These are phyloP conservation scores for Hemicordylus capensis DNA, from an alignment of 2,113 vertebrate genomes.

Conservation along the genomic window DNA sequence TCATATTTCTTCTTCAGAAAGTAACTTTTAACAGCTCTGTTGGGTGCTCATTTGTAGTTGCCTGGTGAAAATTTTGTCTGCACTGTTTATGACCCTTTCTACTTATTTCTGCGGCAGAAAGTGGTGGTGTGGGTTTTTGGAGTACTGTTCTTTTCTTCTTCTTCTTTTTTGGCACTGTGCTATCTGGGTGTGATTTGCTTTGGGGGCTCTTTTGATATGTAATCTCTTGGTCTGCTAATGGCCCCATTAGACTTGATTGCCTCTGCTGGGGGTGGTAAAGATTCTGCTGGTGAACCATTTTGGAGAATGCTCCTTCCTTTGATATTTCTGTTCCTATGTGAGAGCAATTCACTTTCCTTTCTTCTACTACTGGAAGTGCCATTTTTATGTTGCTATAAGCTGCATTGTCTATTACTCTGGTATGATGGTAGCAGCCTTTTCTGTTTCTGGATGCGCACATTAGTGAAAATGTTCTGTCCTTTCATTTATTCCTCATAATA, in stretches of 20 bases:
- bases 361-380: not conserved
- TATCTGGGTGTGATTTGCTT: slow-evolving; percentile 33
- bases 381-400: not conserved
- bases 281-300: slow-evolving; percentile 13
- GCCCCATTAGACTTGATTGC: slow-evolving; percentile 45
- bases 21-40: slow-evolving; percentile 67
- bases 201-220: slow-evolving; percentile 19
- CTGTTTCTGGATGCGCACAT: slow-evolving; percentile 16
- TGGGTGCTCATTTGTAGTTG: slow-evolving; percentile 64
- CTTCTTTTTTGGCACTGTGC: not conserved
- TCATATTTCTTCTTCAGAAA: slow-evolving; percentile 60
- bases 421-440: not conserved
- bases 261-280: slow-evolving; percentile 39
- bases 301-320: not conserved
- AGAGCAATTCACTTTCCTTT: not conserved
- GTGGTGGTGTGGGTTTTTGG: not conserved
- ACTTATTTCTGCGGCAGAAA: slow-evolving; percentile 29
- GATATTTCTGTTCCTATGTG: not conserved
- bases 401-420: not conserved
- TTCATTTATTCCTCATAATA: not conserved
- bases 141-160: too few relatives aligned
- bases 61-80: slow-evolving; percentile 61
- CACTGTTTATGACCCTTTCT: slow-evolving; percentile 50
- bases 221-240: slow-evolving; percentile 36
- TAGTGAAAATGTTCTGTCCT: not conserved